A percentile compares a stretch with the other conserved stretches of the same genome.
Conservation (phyloP, 2,797 vertebrate species). For the Chanos chanos region DNA sequence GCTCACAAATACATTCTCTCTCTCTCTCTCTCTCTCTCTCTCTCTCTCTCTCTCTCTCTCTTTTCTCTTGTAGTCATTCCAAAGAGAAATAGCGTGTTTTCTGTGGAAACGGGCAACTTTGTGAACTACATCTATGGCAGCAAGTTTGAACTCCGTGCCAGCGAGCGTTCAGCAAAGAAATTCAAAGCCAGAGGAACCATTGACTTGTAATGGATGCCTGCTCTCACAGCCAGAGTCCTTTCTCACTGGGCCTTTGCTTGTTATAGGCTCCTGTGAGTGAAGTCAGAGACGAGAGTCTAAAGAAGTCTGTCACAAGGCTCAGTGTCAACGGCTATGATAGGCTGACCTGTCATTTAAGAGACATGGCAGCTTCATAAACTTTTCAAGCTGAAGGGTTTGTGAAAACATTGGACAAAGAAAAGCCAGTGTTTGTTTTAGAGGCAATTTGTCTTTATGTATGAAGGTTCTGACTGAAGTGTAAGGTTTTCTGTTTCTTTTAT, state of each 20-base stretch:
- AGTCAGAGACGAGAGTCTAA: not conserved
- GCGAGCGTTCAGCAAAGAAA: slow-evolving; percentile 90
- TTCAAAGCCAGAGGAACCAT: slow-evolving; percentile 88
- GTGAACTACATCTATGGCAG: slow-evolving; percentile 89
- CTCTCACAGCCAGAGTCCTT: too few relatives aligned
- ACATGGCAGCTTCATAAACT: too few relatives aligned
- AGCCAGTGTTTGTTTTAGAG: too few relatives aligned
- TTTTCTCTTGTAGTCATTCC: slow-evolving; percentile 77
- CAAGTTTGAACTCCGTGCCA: slow-evolving; percentile 85
- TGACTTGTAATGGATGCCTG: slow-evolving; percentile 80
- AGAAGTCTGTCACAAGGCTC: too few relatives aligned
- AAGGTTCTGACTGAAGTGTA: too few relatives aligned
- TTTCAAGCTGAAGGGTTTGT: too few relatives aligned
- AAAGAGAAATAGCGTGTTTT: slow-evolving; percentile 87
- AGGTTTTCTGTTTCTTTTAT: too few relatives aligned
- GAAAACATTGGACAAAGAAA: too few relatives aligned
- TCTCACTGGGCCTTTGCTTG: too few relatives aligned
- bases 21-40: not conserved
- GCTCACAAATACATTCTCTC: not conserved
- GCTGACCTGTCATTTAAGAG: too few relatives aligned
- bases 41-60: slow-evolving; percentile 2
- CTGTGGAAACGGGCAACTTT: slow-evolving; percentile 83
- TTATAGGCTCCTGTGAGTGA: not conserved
- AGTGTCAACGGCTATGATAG: too few relatives aligned
- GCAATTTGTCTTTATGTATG: too few relatives aligned